Evolutionary conservation across 1,140 invertebrate species (phyloP), one percentile per base, ranked within the genome.

Genomic region (Berghia stephanieae): DNA sequence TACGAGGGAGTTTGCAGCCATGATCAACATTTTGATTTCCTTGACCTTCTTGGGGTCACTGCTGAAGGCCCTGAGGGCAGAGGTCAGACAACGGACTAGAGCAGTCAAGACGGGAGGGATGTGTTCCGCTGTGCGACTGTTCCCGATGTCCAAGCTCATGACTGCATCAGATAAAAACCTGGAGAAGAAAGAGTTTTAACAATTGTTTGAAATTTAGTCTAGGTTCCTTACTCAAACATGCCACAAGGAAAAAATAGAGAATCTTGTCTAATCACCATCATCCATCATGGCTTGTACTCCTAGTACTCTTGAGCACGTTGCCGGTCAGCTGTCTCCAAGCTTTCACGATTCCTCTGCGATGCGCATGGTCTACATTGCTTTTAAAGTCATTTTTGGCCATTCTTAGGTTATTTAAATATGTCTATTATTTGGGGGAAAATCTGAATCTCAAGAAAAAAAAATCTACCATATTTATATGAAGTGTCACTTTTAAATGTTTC

Each of bases 151-250:
- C 57, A 98, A 89, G 87, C 93, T 95, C 86, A 96, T 91, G 71
- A 98, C 91, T 2, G 96, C 95, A 85, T 96, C 95, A 86, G 95
- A 93, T 42, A 98, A 90, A 91, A 95, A 97, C 83, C 95, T 96
- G 87, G 21, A 63, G 24, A 3, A 55, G 18, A 73, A 21, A 13
- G 8, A 55, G 13, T 46, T 34, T 67, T 1, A 1, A 36, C 5
- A 0, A 34, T 16, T 6, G 36, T 16, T 31, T 34, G 13, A 13
- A 49, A 24, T 8, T 21, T 46, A 24, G 16, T 36, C 24, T 52
- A 2, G 13, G 40, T 27, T 16, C 0, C 49, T 0, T 42, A 24
- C 10, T 49, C 3, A 38, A 6, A 27, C 49, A 18, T 67, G 38
- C 34, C 38, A 24, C 18, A 31, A 21, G 13, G 40, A 55, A 55